Percentiles rank a stretch among this genome's conserved stretches.
Conservation (phyloP, 2,797 vertebrate species). For the Aldrovandia affinis region DNA sequence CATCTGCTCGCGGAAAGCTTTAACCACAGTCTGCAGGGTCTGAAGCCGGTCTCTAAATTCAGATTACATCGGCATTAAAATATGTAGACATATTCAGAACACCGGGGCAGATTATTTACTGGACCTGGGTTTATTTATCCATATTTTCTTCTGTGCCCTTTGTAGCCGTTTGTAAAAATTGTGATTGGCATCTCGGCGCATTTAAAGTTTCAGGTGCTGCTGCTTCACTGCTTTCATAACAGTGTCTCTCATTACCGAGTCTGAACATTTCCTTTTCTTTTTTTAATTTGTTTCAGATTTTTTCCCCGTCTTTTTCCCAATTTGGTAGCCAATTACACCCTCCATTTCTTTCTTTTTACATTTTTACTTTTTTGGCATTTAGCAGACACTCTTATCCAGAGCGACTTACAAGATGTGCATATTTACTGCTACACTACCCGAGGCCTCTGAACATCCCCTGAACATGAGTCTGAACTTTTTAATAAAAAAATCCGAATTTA, state of each 20-base stretch:
- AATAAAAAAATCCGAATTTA: too few species aligned
- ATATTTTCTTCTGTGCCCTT: background rate
- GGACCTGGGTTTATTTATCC: constrained; percentile 51
- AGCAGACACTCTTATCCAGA: too few species aligned
- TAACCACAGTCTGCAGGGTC: constrained; percentile 33
- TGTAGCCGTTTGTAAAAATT: background rate
- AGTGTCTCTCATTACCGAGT: background rate
- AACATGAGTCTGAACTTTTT: too few species aligned
- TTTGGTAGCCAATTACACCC: too few species aligned
- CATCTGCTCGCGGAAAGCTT: constrained; percentile 32
- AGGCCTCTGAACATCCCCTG: too few species aligned
- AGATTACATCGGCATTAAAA: constrained; percentile 42
- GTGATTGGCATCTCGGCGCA: background rate
- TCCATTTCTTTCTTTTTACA: too few species aligned
- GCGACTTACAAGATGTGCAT: too few species aligned
- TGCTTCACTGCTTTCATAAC: background rate
- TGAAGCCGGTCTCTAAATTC: constrained; percentile 49
- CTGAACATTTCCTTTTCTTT: background rate
- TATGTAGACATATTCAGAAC: constrained; percentile 28
- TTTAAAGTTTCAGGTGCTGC: background rate
- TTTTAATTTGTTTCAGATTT: too few species aligned
- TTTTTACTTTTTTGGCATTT: too few species aligned
- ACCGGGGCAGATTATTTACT: constrained; percentile 46
- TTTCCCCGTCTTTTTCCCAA: too few species aligned
- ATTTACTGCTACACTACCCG: too few species aligned